Evolutionary conservation across 2,888 invertebrate species (phyloP).

Genomic region (Mythimna ferrago): DNA sequence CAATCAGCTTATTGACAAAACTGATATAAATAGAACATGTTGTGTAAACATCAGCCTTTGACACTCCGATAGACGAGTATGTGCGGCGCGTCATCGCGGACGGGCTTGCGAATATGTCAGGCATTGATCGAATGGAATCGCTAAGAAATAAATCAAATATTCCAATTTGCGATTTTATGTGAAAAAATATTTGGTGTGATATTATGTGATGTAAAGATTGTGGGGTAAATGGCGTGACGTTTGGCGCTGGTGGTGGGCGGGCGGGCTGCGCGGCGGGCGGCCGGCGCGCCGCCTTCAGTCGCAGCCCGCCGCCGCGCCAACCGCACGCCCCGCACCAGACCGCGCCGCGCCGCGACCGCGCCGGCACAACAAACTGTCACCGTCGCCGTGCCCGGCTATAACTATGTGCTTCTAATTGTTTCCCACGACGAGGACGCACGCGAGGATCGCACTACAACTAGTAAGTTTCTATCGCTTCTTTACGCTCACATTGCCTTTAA

Average conservation of each 20-base stretch:
- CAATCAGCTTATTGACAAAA: conserved; percentile 62
- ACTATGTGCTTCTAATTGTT: conserved; percentile 76
- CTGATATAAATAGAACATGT: conserved; percentile 62
- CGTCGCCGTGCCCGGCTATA: conserved; percentile 72
- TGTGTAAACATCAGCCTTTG: conserved; percentile 69
- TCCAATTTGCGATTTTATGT: conserved; percentile 65
- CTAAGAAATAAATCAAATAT: conserved; percentile 61
- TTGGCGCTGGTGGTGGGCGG: conserved; percentile 80
- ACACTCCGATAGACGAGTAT: conserved; percentile 54
- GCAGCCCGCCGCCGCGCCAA: conserved; percentile 83
- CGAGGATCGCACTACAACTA: conserved; percentile 65
- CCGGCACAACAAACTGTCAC: conserved; percentile 83
- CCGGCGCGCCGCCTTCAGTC: conserved; percentile 82
- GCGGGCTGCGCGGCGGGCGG: conserved; percentile 76
- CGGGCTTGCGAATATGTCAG: conserved; percentile 14
- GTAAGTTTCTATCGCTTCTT: conserved; percentile 73
- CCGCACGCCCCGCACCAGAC: conserved; percentile 80
- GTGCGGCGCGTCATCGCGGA: conserved; percentile 3
- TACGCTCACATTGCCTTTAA: conserved; percentile 30
- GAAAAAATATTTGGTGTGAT: conserved; percentile 76
- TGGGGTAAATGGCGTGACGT: conserved; percentile 85
- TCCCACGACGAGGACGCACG: conserved; percentile 63
- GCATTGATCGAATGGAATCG: conserved; percentile 43
- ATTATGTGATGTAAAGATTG: conserved; percentile 83
- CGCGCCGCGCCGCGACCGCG: conserved; percentile 62